phyloP scores from a whole-genome alignment of 53 echinoderm and acorn worm genomes.

The Echinarachnius parma region DNA sequence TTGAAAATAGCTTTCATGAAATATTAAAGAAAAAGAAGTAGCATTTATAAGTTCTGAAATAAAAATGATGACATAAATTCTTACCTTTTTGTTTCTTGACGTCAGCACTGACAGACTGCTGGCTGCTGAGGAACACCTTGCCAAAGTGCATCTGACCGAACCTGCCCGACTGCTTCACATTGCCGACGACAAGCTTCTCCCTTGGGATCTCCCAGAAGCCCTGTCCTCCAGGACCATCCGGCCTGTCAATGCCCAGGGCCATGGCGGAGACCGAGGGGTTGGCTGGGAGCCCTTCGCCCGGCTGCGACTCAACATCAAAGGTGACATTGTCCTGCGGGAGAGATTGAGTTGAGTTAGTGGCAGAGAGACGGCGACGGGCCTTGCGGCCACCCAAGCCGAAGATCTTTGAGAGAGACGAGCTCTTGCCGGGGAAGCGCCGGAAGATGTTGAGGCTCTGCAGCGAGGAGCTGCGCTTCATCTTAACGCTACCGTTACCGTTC shows the following conservation, averaged over 20 bases:
- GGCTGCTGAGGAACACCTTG: conserved; percentile 22
- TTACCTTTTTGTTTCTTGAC: conserved; percentile 34
- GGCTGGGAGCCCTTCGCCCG: conserved; percentile 14
- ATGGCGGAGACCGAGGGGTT: conserved; percentile 21
- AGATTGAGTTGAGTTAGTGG: conserved; percentile 13
- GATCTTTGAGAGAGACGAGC: conserved; percentile 9
- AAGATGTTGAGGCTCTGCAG: conserved; percentile 33
- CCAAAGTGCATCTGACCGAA: conserved; percentile 31
- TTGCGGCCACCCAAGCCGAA: conserved; percentile 21
- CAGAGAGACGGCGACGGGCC: background rate
- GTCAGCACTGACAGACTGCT: conserved; percentile 19
- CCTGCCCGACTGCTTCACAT: conserved; percentile 15
- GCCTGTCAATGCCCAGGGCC: conserved; percentile 19
- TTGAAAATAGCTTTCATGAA: background rate
- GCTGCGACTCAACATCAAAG: conserved; percentile 31
- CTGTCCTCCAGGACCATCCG: background rate
- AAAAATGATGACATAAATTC: no score
- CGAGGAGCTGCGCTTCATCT: conserved; percentile 29
- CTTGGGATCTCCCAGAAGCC: conserved; percentile 35
- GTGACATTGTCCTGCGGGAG: conserved; percentile 45
- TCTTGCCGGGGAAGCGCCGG: background rate
- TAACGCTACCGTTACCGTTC: background rate
- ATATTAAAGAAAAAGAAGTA: no score
- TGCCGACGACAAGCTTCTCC: conserved; percentile 25
- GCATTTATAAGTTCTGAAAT: no score